Base-by-base conservation (phyloP, 2,797 vertebrate genomes). In the Glossophaga mutica region DNA sequence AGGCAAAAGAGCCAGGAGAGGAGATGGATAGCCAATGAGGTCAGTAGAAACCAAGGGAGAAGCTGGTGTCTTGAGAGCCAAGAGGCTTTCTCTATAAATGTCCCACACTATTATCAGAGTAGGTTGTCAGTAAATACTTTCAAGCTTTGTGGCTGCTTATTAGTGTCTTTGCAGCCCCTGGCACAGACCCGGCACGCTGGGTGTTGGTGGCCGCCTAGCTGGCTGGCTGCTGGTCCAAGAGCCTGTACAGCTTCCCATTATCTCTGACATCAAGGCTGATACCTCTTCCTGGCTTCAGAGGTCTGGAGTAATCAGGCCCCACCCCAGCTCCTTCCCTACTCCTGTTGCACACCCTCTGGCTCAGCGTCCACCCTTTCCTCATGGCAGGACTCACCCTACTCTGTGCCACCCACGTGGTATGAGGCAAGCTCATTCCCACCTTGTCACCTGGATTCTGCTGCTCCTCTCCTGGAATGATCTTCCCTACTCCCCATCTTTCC, bases 191-290 rank as follows among this genome's bases (percentile, higher is more conserved):
- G 62, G 48, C 21, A 39, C 0, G 0, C 21, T 37, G 76, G 46
- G 16, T 76, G 73, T 42, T 0, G 15, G 8, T 39, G 92, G 39
- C 71, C 29, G 32, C n/a, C 74, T 71, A 21, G 18, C 48, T 77
- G 34, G 18, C 42, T 71, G 73, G 37, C 82, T 77, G 73, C 82
- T 22, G 52, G 34, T 44, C 22, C 10, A 26, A 55, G 92, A 70
- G 68, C 6, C 52, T 46, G 52, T 11, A 26, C 32, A 46, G 81
- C 59, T 46, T 62, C 79, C 78, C n/a, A 46, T 81, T 85, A 78
- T 97, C 94, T 97, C 84, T 83, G 46, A 50, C 67, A 96, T 97
- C 91, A 90, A 96, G 62, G 70, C 37, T 48, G 86, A 46, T 55
- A 83, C 70, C 85, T 57, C n/a, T 32, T 19, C 44, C 74, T 44